Base-by-base conservation (phyloP, 2,888 invertebrate genomes). In the Sinelater perroti region DNA sequence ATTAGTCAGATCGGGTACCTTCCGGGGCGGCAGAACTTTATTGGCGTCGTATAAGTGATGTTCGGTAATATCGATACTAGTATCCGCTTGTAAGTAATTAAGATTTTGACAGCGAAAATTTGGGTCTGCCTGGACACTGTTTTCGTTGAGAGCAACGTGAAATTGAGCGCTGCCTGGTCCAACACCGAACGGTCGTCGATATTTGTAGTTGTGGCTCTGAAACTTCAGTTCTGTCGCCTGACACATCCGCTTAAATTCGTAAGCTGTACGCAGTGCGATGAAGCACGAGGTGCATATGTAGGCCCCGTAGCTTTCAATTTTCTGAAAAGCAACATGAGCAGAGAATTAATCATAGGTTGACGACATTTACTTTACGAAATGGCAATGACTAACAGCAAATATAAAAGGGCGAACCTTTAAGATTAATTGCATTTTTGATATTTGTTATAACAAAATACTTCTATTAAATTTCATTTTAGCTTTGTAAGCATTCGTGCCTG, bases 191-290 rank as follows among this genome's bases (percentile, higher is more conserved):
- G 58, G 58, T 42, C 58, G 18, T 4, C 58, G 58, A 24, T 58
- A 58, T 17, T 58, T 58, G 26, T 54, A 58, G 28, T 46, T 58
- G 16, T 58, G 49, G 17, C 13, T 60, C 30, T 56, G 52, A 31
- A 56, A 56, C 33, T 47, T 55, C 20, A 33, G 16, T 51, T 60
- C 60, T 1, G 60, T 60, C 3, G 26, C 33, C 16, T 56, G 60
- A 47, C 60, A 60, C 56, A 60, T 60, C 40, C 24, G 40, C 24
- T 56, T 55, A 38, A 60, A 60, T 47, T 60, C 60, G 16, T 52
- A 60, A 2, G 51, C 56, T 8, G 56, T 52, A 4, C 60, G 50
- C 20, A 60, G 52, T 6, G 56, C 56, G 31, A 56, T 52, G 18
- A 56, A 56, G 17, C 60, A 60, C 4, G 60, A 56, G 7, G 56